These are phyloP conservation scores for Anorthoa munda DNA, from an alignment of 2,888 invertebrate species.

Conservation along the genomic window DNA sequence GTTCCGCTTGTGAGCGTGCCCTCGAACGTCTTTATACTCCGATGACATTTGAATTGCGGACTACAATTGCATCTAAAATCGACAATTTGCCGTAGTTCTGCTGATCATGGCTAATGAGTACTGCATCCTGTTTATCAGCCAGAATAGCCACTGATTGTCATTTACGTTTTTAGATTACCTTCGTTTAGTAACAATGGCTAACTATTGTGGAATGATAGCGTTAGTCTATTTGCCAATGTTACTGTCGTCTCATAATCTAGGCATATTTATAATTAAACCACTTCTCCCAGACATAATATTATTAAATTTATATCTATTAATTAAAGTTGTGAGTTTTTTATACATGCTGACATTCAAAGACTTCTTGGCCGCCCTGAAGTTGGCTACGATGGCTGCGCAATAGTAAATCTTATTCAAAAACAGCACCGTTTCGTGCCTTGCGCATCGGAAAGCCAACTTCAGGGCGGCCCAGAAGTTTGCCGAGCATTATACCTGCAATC, in stretches of 20 bases:
- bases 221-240: constrained; percentile 15
- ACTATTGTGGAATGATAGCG: constrained; percentile 43
- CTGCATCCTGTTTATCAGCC: constrained; percentile 80
- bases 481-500: neutral
- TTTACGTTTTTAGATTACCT: constrained; percentile 65
- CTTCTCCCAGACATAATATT: neutral
- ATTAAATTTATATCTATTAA: neutral
- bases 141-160: constrained; percentile 64
- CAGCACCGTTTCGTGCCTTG: too few species aligned
- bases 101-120: constrained; percentile 80
- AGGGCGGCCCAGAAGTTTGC: too few species aligned
- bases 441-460: too few species aligned
- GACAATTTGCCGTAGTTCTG: constrained; percentile 77
- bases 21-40: constrained; percentile 71
- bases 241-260: neutral
- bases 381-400: too few species aligned
- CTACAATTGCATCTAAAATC: constrained; percentile 76
- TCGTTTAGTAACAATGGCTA: constrained; percentile 63
- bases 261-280: neutral
- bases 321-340: neutral
- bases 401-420: too few species aligned
- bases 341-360: neutral
- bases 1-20: constrained; percentile 66
- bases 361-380: too few species aligned
- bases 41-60: constrained; percentile 70